These are phyloP conservation scores for Molossus molossus DNA, from an alignment of 2,797 vertebrate species.

Conservation along the genomic window DNA sequence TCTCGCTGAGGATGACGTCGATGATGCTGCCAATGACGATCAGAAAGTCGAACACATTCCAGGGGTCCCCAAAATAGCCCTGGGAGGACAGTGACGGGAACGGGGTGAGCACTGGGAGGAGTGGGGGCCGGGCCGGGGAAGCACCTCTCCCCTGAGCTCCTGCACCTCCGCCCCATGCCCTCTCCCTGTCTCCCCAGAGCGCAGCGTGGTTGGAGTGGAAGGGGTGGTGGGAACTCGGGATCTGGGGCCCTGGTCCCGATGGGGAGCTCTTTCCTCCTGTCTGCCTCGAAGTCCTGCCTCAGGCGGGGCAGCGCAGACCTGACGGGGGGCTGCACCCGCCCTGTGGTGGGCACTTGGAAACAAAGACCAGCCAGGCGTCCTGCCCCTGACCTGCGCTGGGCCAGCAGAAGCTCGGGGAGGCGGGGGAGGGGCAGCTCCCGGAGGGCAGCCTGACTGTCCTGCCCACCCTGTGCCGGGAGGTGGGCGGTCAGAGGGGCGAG, in stretches of 20 bases:
- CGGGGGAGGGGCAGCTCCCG: neutral
- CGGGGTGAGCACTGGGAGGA: neutral
- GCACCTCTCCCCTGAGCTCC: too few species aligned
- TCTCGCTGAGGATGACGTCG: conserved; percentile 98
- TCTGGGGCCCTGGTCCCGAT: neutral
- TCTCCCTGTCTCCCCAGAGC: neutral
- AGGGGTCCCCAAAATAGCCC: conserved; percentile 99
- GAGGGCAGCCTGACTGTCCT: rapidly evolving
- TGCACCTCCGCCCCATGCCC: rapidly evolving
- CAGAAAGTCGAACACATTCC: conserved; percentile 99
- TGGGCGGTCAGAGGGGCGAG: neutral
- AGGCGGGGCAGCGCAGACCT: neutral
- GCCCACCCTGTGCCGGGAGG: neutral
- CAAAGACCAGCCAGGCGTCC: neutral
- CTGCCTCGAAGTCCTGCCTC: neutral
- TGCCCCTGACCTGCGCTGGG: rapidly evolving
- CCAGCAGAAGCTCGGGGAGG: neutral
- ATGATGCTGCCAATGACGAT: conserved; percentile 98
- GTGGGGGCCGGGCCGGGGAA: neutral
- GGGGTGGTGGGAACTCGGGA: neutral
- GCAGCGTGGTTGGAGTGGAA: rapidly evolving
- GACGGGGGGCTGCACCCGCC: neutral
- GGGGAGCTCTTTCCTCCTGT: neutral
- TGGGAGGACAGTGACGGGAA: conserved; percentile 76
- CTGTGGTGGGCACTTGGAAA: neutral